These are phyloP conservation scores for Molossus molossus DNA, from an alignment of 2,797 vertebrate species.

Conservation along the genomic window DNA sequence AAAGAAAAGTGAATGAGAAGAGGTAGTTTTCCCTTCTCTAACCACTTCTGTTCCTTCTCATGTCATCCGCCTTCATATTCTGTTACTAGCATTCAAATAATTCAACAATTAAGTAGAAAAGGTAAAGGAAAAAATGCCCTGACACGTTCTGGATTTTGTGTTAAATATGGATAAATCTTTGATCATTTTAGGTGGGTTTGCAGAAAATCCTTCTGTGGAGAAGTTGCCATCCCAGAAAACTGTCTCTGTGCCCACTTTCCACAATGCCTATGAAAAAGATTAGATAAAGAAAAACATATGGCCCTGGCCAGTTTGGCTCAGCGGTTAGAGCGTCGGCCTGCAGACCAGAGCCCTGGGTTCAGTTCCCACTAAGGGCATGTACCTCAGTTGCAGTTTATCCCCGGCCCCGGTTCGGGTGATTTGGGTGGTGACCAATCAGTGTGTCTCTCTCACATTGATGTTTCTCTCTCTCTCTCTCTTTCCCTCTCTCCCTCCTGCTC, in stretches of 20 bases:
- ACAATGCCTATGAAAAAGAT: neutral
- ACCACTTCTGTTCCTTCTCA: neutral
- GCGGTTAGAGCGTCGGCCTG: too few species aligned
- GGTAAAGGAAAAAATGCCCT: neutral
- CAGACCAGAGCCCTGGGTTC: too few species aligned
- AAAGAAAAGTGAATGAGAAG: neutral
- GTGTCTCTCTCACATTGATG: too few species aligned
- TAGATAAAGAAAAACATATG: neutral
- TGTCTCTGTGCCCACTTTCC: neutral
- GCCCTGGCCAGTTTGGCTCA: too few species aligned
- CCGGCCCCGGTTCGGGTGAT: too few species aligned
- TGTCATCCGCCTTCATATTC: neutral
- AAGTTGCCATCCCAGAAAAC: conserved; percentile 48
- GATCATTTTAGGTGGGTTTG: neutral
- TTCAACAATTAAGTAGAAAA: neutral
- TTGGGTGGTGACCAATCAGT: too few species aligned
- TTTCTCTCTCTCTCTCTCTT: too few species aligned
- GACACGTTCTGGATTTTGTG: neutral
- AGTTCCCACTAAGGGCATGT: too few species aligned
- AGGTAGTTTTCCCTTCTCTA: neutral
- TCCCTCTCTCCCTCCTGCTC: too few species aligned
- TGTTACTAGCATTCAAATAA: neutral
- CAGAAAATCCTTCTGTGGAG: neutral
- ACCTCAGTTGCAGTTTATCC: too few species aligned
- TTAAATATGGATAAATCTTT: conserved; percentile 2